Base-by-base conservation (phyloP, 2,797 vertebrate species). In the Hemitrygon akajei region DNA sequence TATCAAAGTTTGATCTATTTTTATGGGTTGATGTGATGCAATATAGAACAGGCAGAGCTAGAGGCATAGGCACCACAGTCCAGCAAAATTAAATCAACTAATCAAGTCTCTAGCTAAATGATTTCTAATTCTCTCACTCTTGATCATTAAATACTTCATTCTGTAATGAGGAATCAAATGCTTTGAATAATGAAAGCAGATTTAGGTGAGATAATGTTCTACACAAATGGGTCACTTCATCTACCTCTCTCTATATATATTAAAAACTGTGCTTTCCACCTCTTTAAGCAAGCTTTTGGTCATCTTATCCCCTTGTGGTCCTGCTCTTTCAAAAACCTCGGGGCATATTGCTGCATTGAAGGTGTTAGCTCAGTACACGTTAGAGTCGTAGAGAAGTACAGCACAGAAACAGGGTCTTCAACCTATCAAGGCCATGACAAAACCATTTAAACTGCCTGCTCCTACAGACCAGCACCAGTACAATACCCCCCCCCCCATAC, bases 141-240 rank as follows among this genome's bases (percentile, higher is more conserved):
- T 69, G 69, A 34, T 89, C 60, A 89, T 69, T 66, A 63, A 89
- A 89, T 89, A 37, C 66, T 89, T 89, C 20, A 37, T 22, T 18
- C 60, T 89, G 60, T 34, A 89, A 69, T 37, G 86, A 69, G 34
- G 30, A 79, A 63, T 89, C 60, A 89, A 89, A 69, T 37, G n/a
- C 86, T 89, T 89, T 89, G 37, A 89, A 89, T 89, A 89, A 89
- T 69, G 66, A 69, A 89, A 69, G 86, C 63, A 66, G 7, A n/a
- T 69, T 66, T 25, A 69, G 86, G 69, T 89, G 63, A 69, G 86
- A 69, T 89, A 34, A 37, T 25, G 20, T 25, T 89, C 63, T 22
- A 27, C n/a, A 75, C 71, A 89, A 89, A 37, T 89, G 86, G 86
- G 86, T 89, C 63, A 89, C 60, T 87, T 66, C 86, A 89, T 37